Conservation (phyloP, 2,113 vertebrate genomes). For the Sorex fumeus region DNA sequence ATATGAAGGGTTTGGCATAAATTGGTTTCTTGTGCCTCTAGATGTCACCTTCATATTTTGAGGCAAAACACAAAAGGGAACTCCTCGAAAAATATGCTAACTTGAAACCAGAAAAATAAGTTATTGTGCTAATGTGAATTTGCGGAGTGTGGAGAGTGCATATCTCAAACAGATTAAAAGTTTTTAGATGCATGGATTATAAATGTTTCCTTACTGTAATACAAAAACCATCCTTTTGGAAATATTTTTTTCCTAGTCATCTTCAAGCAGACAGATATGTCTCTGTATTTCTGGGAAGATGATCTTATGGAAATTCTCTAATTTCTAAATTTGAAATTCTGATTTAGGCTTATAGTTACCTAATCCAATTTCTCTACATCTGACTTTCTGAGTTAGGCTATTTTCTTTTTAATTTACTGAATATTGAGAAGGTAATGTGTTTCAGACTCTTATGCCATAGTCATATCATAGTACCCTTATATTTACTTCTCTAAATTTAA, state of each 20-base stretch:
- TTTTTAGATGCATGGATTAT: not conserved
- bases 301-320: not conserved
- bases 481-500: not conserved
- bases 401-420: not conserved
- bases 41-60: not conserved
- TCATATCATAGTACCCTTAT: not conserved
- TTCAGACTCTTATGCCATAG: not conserved
- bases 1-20: not conserved
- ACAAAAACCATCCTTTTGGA: conserved; percentile 41
- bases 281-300: not conserved
- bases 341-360: not conserved
- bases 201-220: conserved; percentile 35
- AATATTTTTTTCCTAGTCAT: not conserved
- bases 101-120: conserved; percentile 43
- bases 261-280: not conserved
- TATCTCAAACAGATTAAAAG: not conserved
- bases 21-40: not conserved
- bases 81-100: conserved; percentile 13
- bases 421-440: not conserved
- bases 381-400: not conserved
- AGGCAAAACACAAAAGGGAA: conserved; percentile 24
- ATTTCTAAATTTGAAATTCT: conserved; percentile 22
- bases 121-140: not conserved
- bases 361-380: not conserved
- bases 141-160: not conserved